phyloP scores from a whole-genome alignment of 2,113 vertebrate species.

The Sardina pilchardus region DNA sequence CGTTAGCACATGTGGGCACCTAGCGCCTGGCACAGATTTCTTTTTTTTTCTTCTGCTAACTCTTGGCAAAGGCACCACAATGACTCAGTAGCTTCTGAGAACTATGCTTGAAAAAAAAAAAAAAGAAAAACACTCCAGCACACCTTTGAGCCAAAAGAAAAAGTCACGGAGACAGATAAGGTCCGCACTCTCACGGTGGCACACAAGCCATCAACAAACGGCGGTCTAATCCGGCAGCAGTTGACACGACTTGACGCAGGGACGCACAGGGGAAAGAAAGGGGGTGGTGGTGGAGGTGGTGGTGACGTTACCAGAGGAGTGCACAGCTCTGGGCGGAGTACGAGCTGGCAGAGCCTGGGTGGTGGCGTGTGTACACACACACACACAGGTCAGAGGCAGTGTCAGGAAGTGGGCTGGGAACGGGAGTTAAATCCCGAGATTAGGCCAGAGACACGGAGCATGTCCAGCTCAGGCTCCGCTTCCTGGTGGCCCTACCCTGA shows the following conservation, averaged over 20 bases:
- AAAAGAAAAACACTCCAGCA: neutral
- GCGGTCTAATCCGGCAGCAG: neutral
- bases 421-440: constrained; percentile 26
- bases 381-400: constrained; percentile 27
- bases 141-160: neutral
- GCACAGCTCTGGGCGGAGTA: neutral
- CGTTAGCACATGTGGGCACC: neutral
- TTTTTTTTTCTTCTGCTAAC: neutral
- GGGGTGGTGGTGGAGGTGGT: no score
- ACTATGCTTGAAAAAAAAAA: neutral
- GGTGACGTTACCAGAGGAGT: neutral
- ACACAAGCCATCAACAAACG: neutral
- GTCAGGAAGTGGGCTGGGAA: constrained; percentile 32
- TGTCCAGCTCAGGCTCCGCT: constrained; percentile 3
- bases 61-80: neutral
- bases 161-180: neutral
- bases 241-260: neutral
- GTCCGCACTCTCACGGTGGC: neutral
- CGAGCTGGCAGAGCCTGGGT: constrained; percentile 23
- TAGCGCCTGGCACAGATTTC: neutral
- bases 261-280: neutral
- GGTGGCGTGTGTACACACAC: constrained; percentile 31
- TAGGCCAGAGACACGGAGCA: constrained; percentile 17
- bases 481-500: constrained; percentile 28
- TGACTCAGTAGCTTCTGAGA: neutral